Base-by-base conservation (phyloP, 30 jellyfish, hydroid and myxozoan genomes). In the Turritopsis dohrnii region DNA sequence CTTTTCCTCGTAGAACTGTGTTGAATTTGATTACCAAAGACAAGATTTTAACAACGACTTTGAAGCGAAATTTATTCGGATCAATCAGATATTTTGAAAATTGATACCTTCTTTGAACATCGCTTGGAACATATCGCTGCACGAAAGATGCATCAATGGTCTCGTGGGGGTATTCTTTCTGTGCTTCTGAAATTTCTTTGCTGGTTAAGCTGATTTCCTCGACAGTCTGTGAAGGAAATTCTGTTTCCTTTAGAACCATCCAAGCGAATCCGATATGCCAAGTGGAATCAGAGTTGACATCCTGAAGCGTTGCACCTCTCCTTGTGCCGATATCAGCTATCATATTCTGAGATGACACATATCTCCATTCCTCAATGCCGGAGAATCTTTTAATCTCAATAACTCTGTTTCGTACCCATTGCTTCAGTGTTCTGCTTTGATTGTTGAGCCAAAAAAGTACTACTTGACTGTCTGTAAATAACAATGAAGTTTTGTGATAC, bases 241-340 rank as follows among this genome's bases (percentile, higher is more conserved):
- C 60, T 5, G 60, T 5, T 41, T 3, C 9, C 5, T 41, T 41
- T 13, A 5, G 9, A 5, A 8, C 23, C 82, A 73, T 41, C 31
- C 52, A 54, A 17, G 1, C n/a, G 80, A 77, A 77, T 8, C 85
- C 72, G 8, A 13, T 77, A 13, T 13, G 24, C 85, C 75, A 77
- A 18, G n/a, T 3, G 24, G 85, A 77, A 8, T 25, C 16, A 81
- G 24, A 80, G 23, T 77, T 80, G 18, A 77, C 30, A 29, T 77
- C 75, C 8, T 77, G 52, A 28, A 77, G 1, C 18, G 26, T 77
- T 18, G 85, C 81, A 29, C 85, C 85, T 26, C 85, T 28, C 28
- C 85, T 77, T 7, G 85, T 53, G 5, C 85, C 85, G 28, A 77
- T 66, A 77, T 77, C 85, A 8, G 72, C 75, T 13, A 77, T 77